Conservation (phyloP, 2,113 vertebrate genomes). For the Oreochromis tanganicae region DNA sequence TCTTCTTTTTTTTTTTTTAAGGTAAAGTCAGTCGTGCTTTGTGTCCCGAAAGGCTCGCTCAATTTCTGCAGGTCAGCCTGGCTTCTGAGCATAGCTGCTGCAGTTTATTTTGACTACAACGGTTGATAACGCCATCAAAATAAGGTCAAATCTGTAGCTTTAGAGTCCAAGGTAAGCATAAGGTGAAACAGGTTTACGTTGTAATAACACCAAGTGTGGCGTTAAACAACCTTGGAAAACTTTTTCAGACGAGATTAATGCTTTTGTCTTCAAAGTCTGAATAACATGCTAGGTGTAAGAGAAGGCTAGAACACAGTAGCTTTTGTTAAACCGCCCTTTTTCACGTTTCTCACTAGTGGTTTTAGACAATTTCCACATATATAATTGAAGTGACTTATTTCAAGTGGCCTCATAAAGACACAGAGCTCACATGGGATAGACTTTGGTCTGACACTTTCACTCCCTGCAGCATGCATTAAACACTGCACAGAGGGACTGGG, state of each 20-base stretch:
- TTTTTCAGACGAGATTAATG: background rate
- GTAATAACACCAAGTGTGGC: background rate
- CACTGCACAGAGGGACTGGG: background rate
- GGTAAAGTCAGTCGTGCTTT: background rate
- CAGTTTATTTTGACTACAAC: background rate
- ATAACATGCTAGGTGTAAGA: background rate
- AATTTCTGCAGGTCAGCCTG: background rate
- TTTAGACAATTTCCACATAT: background rate
- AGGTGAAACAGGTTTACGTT: background rate
- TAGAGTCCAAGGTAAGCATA: background rate
- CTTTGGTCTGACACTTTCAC: background rate
- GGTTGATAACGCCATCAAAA: background rate
- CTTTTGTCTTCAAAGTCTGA: background rate
- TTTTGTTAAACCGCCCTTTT: background rate
- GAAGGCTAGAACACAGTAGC: background rate
- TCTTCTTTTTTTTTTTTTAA: background rate
- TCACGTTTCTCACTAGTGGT: rapidly evolving
- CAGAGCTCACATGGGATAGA: background rate
- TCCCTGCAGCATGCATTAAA: background rate
- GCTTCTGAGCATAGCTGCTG: background rate
- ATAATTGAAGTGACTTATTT: background rate
- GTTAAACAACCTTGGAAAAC: background rate
- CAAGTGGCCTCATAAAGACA: background rate
- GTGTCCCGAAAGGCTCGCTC: background rate
- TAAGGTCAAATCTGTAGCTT: background rate